A percentile compares a stretch with the other conserved stretches of the same genome.
phyloP scores from a whole-genome alignment of 1,140 invertebrate genomes.

The Drosophila rhopaloa region DNA sequence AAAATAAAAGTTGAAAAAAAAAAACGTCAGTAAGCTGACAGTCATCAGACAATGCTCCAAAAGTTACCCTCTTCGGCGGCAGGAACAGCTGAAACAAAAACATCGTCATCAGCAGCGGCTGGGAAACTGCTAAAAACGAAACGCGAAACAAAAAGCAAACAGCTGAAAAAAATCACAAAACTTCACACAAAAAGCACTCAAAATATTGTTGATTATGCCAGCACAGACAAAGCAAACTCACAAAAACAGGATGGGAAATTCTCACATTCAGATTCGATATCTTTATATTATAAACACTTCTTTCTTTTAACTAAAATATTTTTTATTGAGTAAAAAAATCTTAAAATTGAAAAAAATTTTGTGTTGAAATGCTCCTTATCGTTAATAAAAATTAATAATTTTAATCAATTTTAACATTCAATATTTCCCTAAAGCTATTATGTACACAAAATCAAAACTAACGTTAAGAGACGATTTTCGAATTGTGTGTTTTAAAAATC shows the following conservation, averaged over 20 bases:
- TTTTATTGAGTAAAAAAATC: no score
- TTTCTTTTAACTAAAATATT: no score
- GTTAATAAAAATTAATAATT: no score
- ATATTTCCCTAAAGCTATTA: no score
- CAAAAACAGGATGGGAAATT: background rate
- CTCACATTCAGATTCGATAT: background rate
- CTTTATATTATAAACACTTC: background rate
- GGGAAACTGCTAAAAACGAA: slow-evolving; percentile 43
- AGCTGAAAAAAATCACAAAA: slow-evolving; percentile 62
- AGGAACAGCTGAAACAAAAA: slow-evolving; percentile 40
- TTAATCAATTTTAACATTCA: no score
- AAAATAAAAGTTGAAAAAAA: slow-evolving; percentile 27
- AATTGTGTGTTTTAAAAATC: no score
- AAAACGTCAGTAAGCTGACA: slow-evolving; percentile 23
- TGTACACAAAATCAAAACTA: no score
- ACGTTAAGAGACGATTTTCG: no score
- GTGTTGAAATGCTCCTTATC: no score
- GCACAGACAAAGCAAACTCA: slow-evolving; percentile 19
- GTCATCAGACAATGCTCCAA: slow-evolving; percentile 34
- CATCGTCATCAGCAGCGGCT: slow-evolving; percentile 33
- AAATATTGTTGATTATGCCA: slow-evolving; percentile 80
- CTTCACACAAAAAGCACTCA: slow-evolving; percentile 78
- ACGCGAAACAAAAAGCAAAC: slow-evolving; percentile 38
- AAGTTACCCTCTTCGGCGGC: slow-evolving; percentile 38
- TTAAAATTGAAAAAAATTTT: no score